Evolutionary conservation across 1,140 invertebrate genomes (phyloP), one percentile per base, ranked within the genome.

Genomic region (Riptortus pedestris): DNA sequence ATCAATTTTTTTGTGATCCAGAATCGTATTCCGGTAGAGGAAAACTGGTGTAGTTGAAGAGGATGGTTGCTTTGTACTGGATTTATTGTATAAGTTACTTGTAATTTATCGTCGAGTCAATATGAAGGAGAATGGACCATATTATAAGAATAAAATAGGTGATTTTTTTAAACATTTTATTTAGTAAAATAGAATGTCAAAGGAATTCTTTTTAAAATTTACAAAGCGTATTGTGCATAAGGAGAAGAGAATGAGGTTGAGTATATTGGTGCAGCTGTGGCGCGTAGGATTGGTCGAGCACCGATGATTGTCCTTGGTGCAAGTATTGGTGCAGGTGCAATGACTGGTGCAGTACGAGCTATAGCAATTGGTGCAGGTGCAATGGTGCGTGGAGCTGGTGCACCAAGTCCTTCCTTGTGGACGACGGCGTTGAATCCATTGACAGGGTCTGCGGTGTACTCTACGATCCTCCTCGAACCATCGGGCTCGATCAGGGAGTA

Each of bases 381-480:
- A n/a, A n/a, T n/a, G 65, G 64, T 26, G 59, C 59, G 45, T 61
- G 63, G 47, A 38, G n/a, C n/a, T n/a, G n/a, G 83, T 81, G n/a
- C n/a, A n/a, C n/a, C n/a, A n/a, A n/a, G 27, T 82, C 78, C 5
- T n/a, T n/a, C n/a, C n/a, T n/a, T n/a, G n/a, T n/a, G n/a, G n/a
- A n/a, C n/a, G n/a, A n/a, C n/a, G n/a, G 82, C 82, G 70, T 65
- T 58, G 59, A 69, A 69, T 18, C 68, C 68, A 43, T 66, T 63
- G 4, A 61, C 55, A 31, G 70, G 66, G 67, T 83, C 81, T 7
- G 80, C 79, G 2, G 79, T 79, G 65, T 83, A 83, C n/a, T n/a
- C n/a, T n/a, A n/a, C n/a, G n/a, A n/a, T n/a, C n/a, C n/a, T n/a
- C n/a, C n/a, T n/a, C n/a, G n/a, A n/a, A n/a, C n/a, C n/a, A n/a